Percentiles rank a stretch among this genome's conserved stretches.
Evolutionary conservation across 1,140 invertebrate species (phyloP).

Genomic region (Caenorhabditis remanei): DNA sequence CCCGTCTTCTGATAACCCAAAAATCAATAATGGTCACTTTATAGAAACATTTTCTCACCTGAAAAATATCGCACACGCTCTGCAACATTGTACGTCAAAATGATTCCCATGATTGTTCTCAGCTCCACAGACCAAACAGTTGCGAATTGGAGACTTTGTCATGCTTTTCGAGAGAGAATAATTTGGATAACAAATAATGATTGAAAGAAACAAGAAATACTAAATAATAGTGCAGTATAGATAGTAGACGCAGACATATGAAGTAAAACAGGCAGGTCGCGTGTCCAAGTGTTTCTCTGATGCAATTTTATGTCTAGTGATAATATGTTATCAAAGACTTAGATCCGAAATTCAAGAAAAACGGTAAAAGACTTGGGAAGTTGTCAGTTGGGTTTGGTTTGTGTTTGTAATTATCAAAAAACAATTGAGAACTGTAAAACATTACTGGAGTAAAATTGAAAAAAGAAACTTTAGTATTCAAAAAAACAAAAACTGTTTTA

Average conservation of each 20-base stretch:
- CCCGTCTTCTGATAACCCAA: neutral
- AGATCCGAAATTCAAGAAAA: too few species aligned
- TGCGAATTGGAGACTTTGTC: neutral
- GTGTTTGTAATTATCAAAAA: too few species aligned
- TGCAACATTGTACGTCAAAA: constrained; percentile 15
- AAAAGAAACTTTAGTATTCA: too few species aligned
- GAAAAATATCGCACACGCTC: constrained; percentile 30
- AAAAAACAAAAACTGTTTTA: too few species aligned
- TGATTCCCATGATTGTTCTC: constrained; percentile 10
- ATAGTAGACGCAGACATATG: neutral
- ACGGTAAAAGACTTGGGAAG: too few species aligned
- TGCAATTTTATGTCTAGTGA: neutral
- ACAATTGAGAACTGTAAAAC: too few species aligned
- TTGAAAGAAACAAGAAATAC: neutral
- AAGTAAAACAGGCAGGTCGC: neutral
- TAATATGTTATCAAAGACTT: neutral
- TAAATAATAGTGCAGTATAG: neutral
- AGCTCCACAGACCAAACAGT: neutral
- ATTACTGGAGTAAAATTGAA: too few species aligned
- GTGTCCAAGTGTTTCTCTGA: constrained; percentile 3
- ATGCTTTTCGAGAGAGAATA: neutral
- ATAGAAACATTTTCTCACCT: neutral
- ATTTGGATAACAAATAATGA: too few species aligned
- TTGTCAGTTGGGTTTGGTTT: too few species aligned
- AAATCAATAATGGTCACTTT: neutral